phyloP scores from a whole-genome alignment of 2,113 vertebrate genomes.

The Aix galericulata region DNA sequence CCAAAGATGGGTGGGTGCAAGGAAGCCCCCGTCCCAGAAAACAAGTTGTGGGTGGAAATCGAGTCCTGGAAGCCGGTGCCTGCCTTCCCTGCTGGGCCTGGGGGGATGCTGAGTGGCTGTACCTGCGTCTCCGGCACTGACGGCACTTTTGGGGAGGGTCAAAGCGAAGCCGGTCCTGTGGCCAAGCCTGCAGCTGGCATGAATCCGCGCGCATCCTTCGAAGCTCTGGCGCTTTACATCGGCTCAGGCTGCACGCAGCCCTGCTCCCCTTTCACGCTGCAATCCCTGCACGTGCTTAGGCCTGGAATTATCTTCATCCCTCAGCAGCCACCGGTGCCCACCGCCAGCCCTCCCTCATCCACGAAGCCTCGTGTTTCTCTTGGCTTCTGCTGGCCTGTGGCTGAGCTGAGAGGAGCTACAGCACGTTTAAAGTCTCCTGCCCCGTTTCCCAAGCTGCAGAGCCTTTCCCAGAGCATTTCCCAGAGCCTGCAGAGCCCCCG shows the following conservation, averaged over 20 bases:
- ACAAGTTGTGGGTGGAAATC: accelerated
- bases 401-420: neutral
- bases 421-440: neutral
- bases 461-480: too few relatives aligned
- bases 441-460: neutral
- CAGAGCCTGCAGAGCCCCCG: neutral
- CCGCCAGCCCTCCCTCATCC: neutral
- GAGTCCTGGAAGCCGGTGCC: too few relatives aligned
- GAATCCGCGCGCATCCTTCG: neutral
- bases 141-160: neutral
- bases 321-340: neutral
- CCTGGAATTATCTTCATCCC: neutral
- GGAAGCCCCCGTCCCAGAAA: neutral
- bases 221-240: neutral
- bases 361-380: accelerated
- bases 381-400: neutral
- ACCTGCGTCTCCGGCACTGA: neutral
- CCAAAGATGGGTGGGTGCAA: neutral
- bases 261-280: neutral
- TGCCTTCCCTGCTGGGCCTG: neutral
- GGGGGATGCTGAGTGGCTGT: neutral
- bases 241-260: neutral
- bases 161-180: neutral
- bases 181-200: neutral
- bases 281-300: neutral